Percentiles rank a stretch among this genome's conserved stretches.
Conservation (phyloP, 2,113 vertebrate genomes). For the Microcebus murinus region DNA sequence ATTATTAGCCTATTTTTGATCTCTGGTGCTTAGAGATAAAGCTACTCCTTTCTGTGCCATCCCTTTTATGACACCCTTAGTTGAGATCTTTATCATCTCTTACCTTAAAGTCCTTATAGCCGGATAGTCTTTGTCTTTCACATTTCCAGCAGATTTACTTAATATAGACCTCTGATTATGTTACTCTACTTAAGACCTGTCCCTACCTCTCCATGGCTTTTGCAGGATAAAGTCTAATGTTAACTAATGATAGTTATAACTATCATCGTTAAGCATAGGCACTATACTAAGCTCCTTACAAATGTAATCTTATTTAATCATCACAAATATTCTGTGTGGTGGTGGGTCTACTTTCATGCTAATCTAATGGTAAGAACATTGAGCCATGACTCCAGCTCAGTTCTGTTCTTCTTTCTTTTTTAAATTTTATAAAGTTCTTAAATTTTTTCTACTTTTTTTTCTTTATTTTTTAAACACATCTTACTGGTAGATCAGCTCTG, state of each 20-base stretch:
- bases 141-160: constrained; percentile 26
- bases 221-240: constrained; percentile 16
- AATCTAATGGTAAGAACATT: not conserved
- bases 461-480: too few species aligned
- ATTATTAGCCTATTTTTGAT: constrained; percentile 29
- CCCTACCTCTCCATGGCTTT: not conserved
- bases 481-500: too few species aligned
- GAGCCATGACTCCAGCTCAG: not conserved
- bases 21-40: not conserved
- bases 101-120: not conserved
- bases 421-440: too few species aligned
- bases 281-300: not conserved
- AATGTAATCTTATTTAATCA: constrained; percentile 17
- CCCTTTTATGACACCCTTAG: not conserved
- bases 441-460: too few species aligned
- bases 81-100: constrained; percentile 30
- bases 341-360: not conserved
- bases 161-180: constrained; percentile 42
- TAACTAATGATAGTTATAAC: constrained; percentile 23
- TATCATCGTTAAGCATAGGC: not conserved
- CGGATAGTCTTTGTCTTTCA: constrained; percentile 37
- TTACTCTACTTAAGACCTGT: constrained; percentile 36
- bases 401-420: not conserved
- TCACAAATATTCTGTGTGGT: not conserved
- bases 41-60: not conserved